phyloP scores from a whole-genome alignment of 2,797 vertebrate species.

The Tachyglossus aculeatus region DNA sequence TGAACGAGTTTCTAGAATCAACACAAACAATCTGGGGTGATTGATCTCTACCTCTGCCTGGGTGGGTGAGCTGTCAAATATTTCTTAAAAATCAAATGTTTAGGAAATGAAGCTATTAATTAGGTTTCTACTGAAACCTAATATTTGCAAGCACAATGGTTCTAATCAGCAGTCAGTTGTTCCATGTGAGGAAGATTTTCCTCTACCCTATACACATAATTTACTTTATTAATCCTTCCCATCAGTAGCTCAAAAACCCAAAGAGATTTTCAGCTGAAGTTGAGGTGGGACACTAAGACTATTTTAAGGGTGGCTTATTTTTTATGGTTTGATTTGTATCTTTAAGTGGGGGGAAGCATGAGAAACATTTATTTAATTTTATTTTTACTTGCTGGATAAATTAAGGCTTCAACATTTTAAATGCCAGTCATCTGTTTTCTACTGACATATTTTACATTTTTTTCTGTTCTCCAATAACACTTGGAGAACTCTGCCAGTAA shows the following conservation, averaged over 20 bases:
- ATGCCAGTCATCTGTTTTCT: constrained; percentile 69
- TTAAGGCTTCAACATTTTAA: constrained; percentile 49
- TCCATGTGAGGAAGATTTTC: constrained; percentile 11
- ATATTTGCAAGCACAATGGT: background rate
- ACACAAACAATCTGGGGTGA: too few species aligned
- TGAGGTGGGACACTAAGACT: background rate
- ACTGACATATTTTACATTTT: constrained; percentile 65
- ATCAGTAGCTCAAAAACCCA: background rate
- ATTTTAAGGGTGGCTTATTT: background rate
- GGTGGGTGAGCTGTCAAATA: too few species aligned
- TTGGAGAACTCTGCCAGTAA: constrained; percentile 63
- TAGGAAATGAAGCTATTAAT: too few species aligned
- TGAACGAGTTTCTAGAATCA: too few species aligned
- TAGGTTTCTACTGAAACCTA: background rate
- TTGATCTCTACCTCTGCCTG: too few species aligned
- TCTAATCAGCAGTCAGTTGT: background rate
- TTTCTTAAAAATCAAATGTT: too few species aligned
- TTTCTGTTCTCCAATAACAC: constrained; percentile 65
- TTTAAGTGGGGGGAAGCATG: background rate
- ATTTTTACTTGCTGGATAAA: constrained; percentile 26
- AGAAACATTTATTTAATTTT: constrained; percentile 42
- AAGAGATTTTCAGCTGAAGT: background rate
- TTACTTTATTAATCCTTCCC: constrained; percentile 43
- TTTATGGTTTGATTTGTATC: background rate
- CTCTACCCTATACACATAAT: constrained; percentile 24